These are phyloP conservation scores for Leptinotarsa tumamoca DNA, from an alignment of 2,888 invertebrate species.

Conservation along the genomic window DNA sequence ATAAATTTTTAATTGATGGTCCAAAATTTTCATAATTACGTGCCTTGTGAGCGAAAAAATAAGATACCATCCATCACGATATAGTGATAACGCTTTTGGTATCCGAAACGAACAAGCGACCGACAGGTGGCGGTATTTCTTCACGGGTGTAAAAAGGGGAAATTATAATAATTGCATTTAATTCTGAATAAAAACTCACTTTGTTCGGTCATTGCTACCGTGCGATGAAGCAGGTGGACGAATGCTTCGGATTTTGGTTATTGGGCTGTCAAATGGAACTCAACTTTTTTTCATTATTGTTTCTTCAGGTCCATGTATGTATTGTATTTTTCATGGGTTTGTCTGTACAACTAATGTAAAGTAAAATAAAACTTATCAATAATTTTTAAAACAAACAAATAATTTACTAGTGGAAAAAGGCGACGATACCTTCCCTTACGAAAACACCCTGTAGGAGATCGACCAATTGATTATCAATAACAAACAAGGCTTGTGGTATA, in stretches of 20 bases:
- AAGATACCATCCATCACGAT: slow-evolving; percentile 19
- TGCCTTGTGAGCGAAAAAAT: background rate
- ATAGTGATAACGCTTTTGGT: slow-evolving; percentile 14
- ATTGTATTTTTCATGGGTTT: too few relatives aligned
- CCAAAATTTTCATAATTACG: slow-evolving; percentile 13
- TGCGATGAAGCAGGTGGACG: slow-evolving; percentile 36
- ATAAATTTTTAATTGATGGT: slow-evolving; percentile 12
- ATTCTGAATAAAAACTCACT: slow-evolving; percentile 36
- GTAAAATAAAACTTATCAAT: too few relatives aligned
- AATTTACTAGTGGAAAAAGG: too few relatives aligned
- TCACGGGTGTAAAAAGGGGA: slow-evolving; percentile 28
- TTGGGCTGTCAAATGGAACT: too few relatives aligned
- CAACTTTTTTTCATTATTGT: too few relatives aligned
- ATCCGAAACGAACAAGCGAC: slow-evolving; percentile 3
- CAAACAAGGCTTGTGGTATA: too few relatives aligned
- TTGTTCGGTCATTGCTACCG: slow-evolving; percentile 34
- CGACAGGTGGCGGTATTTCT: slow-evolving; percentile 33
- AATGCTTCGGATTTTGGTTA: slow-evolving; percentile 23
- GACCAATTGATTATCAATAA: too few relatives aligned
- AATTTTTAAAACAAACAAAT: too few relatives aligned
- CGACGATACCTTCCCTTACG: too few relatives aligned
- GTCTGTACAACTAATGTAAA: too few relatives aligned
- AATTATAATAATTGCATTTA: slow-evolving; percentile 35
- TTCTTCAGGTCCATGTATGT: too few relatives aligned
- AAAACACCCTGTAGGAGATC: too few relatives aligned